Conservation (phyloP, 2,888 invertebrate species). For the Synergus itoensis region DNA sequence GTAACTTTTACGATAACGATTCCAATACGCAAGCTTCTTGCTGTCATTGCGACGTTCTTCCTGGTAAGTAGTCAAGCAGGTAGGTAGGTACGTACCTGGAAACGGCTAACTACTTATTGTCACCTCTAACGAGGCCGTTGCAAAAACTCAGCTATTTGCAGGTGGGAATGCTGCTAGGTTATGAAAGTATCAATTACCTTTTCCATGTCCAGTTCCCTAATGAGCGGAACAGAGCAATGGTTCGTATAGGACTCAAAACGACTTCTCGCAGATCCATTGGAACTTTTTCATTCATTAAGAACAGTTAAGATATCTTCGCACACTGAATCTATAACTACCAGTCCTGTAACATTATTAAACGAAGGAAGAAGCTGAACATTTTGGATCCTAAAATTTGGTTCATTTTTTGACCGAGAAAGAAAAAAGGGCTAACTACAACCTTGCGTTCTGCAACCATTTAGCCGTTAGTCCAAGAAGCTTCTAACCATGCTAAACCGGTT, state of each 20-base stretch:
- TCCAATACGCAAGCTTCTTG: conserved; percentile 44
- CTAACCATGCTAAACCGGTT: conserved; percentile 4
- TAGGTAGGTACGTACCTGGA: conserved; percentile 67
- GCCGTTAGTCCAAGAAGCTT: conserved; percentile 9
- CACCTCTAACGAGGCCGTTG: conserved; percentile 74
- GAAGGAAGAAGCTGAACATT: not conserved
- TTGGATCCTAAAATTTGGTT: not conserved
- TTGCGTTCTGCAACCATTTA: not conserved
- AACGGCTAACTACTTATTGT: conserved; percentile 75
- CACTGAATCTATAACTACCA: not conserved
- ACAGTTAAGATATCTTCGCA: conserved; percentile 24
- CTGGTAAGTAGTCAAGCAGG: conserved; percentile 43
- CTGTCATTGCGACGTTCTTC: conserved; percentile 43
- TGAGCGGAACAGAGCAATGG: conserved; percentile 67
- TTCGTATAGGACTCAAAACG: conserved; percentile 48
- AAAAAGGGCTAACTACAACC: not conserved
- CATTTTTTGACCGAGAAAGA: not conserved
- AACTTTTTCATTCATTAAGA: conserved; percentile 51
- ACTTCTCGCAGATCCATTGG: conserved; percentile 52
- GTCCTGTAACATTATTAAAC: not conserved
- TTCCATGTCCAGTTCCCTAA: conserved; percentile 71
- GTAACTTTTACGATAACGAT: conserved; percentile 42
- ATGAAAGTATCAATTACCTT: conserved; percentile 77
- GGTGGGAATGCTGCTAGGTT: conserved; percentile 75
- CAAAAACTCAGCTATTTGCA: conserved; percentile 70